A percentile compares a stretch with the other conserved stretches of the same genome.
Conservation (phyloP, 1,140 invertebrate genomes). For the Sarcophaga peregrina region DNA sequence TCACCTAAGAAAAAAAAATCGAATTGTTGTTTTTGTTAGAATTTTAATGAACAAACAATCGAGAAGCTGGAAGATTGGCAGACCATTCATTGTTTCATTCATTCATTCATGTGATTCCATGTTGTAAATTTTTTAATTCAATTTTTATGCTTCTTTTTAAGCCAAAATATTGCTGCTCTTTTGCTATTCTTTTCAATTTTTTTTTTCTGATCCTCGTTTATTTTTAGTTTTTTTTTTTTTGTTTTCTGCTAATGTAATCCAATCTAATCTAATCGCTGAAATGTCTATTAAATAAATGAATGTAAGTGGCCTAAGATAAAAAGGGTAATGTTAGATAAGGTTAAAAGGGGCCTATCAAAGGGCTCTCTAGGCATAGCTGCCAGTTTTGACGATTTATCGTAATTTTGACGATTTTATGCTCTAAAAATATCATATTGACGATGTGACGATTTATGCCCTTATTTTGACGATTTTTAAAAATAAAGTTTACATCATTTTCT, state of each 20-base stretch:
- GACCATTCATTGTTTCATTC: neutral
- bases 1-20: neutral
- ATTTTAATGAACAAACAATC: neutral
- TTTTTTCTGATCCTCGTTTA: no score
- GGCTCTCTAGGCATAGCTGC: no score
- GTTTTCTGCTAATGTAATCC: neutral
- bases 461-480: no score
- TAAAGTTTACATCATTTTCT: no score
- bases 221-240: neutral
- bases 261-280: conserved; percentile 5
- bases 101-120: neutral
- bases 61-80: neutral
- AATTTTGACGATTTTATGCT: no score
- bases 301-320: neutral
- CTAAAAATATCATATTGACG: no score
- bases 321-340: neutral
- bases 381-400: no score
- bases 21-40: neutral
- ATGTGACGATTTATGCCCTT: no score
- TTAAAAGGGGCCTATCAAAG: no score
- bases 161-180: no score
- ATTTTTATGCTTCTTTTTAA: no score
- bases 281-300: neutral
- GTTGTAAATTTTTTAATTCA: neutral
- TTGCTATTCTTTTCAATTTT: no score